Conservation (phyloP, 2,888 invertebrate species). For the Seira ritae region DNA sequence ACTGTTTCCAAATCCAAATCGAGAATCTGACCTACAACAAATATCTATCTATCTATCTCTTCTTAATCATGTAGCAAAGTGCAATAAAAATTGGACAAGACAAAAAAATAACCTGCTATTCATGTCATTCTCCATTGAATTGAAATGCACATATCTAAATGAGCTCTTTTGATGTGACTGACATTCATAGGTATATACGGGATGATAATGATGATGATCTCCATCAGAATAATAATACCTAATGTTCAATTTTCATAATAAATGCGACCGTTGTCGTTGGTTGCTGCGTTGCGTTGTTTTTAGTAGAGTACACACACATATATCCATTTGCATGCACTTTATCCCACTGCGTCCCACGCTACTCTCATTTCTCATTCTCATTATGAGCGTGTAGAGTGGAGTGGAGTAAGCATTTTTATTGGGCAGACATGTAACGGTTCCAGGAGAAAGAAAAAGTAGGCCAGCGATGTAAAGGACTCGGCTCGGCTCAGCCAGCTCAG, state of each 20-base stretch:
- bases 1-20: background rate
- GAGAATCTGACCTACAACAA: constrained; percentile 7
- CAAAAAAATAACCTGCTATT: constrained; percentile 4
- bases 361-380: background rate
- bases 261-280: background rate
- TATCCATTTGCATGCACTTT: background rate
- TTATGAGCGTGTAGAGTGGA: too few relatives aligned
- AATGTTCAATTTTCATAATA: constrained; percentile 5
- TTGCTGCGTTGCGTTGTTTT: too few relatives aligned
- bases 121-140: background rate
- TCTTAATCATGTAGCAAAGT: background rate
- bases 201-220: too few relatives aligned
- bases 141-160: constrained; percentile 2
- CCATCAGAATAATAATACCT: background rate
- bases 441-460: constrained; percentile 60
- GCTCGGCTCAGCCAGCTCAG: constrained; percentile 46
- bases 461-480: constrained; percentile 56
- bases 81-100: constrained; percentile 1
- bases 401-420: too few relatives aligned
- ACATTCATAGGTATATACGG: background rate
- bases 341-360: background rate
- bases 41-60: background rate
- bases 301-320: too few relatives aligned
- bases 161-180: background rate
- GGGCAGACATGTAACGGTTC: constrained; percentile 51